Base-by-base conservation (phyloP, 2,888 invertebrate genomes). In the Drosophila rubida region DNA sequence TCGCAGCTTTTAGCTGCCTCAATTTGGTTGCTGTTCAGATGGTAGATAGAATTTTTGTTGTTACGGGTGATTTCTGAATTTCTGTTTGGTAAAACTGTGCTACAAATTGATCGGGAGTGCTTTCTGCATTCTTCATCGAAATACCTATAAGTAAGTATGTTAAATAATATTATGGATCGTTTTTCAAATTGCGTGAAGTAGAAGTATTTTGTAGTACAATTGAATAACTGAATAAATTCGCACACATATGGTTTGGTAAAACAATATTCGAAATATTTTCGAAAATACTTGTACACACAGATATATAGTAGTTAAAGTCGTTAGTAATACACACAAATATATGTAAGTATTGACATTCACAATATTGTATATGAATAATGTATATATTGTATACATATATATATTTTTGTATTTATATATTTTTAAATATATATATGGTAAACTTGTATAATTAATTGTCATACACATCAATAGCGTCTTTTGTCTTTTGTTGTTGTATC, bases 381-480 rank as follows among this genome's bases (percentile, higher is more conserved):
- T 76, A 66, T 57, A 69, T 61, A 54, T 55, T 81, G 65, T 74
- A 61, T 53, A 50, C 25, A 60, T 69, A 64, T 75, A 58, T 51
- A 25, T 63, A 64, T 69, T 37, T 59, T 27, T 35, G n/a, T 57
- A 42, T 39, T 25, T 45, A 45, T 49, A 42, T 49, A 59, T 75
- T 68, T 58, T 64, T 66, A 60, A 61, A 63, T 75, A 63, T 46
- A 41, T 35, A 27, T 45, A 51, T 72, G 11, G 39, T 58, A 78
- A 75, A 69, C 57, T 81, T 85, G 82, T 83, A 87, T 82, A 87
- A 76, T 87, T 83, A 83, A 83, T 83, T 83, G 82, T 83, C 82
- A 70, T 87, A 83, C 87, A 87, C 82, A 83, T 83, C 87, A 78
- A 82, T 81, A 75, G 73, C 67, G 42, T 64, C 63, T 67, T 60